These are phyloP conservation scores for Apus apus DNA, from an alignment of 2,113 vertebrate species.

Conservation along the genomic window DNA sequence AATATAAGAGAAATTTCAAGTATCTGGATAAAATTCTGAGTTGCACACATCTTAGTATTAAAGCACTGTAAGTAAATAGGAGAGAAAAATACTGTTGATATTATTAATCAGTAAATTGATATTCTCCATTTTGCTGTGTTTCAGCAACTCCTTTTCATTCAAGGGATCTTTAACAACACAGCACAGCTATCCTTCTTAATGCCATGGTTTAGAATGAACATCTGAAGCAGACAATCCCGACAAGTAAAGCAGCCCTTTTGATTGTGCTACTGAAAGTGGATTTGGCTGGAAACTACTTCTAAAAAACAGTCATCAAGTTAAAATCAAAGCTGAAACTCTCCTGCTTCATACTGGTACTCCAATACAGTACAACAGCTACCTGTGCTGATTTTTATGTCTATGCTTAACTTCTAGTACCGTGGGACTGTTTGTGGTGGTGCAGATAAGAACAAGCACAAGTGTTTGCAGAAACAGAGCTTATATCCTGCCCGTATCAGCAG, in stretches of 20 bases:
- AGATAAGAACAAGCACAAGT: slow-evolving; percentile 33
- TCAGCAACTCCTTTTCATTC: neutral
- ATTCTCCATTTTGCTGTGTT: neutral
- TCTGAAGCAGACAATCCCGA: neutral
- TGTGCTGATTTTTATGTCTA: neutral
- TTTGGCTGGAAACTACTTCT: neutral
- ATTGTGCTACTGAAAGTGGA: neutral
- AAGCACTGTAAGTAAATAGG: neutral
- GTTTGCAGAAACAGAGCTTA: slow-evolving; percentile 51
- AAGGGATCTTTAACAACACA: neutral
- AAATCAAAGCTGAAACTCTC: neutral
- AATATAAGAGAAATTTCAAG: neutral
- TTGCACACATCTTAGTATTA: neutral
- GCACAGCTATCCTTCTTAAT: neutral
- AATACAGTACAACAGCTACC: neutral
- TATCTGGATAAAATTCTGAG: neutral
- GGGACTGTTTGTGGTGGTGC: neutral
- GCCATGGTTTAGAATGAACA: neutral
- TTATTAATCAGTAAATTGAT: neutral
- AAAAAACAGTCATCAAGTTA: neutral
- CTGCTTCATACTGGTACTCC: neutral
- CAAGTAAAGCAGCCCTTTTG: neutral
- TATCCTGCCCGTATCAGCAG: neutral
- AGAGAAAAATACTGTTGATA: neutral
- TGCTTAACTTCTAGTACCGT: neutral